Evolutionary conservation across 2,113 vertebrate genomes (phyloP), one percentile per base, ranked within the genome.

Genomic region (Lichenostomus cassidix): DNA sequence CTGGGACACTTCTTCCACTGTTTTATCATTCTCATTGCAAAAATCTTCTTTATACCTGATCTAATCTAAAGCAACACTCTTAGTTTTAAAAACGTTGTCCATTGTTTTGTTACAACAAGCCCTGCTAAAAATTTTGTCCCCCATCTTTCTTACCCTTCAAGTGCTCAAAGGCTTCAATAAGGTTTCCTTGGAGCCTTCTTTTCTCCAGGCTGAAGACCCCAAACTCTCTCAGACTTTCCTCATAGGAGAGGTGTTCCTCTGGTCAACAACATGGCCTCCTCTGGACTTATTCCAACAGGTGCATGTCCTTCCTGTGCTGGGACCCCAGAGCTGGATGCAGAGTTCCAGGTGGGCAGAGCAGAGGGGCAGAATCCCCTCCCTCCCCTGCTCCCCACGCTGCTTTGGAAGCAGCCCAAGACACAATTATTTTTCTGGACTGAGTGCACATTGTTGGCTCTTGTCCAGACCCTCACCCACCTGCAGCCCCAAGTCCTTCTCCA

Each of bases 371-470:
- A 62, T 69, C 20, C 56, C 7, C 10, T 25, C 12, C 25, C 24
- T 21, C 2, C 15, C 70, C 20, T 35, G 21, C 42, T 58, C 31
- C 4, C 25, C 50, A 5, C 0, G 0, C 17, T 25, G 58, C 25
- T 49, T 35, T 42, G 35, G 35, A 12, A 42, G 25, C 25, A 56
- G n/a, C 24, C 1, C 75, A 56, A 16, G n/a, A 21, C 21, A 29
- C 0, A 0, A 1, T 7, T 31, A 35, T 10, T 31, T 35, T 35
- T 37, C 35, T 49, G 31, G 55, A 12, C 24, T 47, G 21, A 35
- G 24, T 15, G 29, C n/a, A 4, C 7, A 9, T 42, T 16, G 15
- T 8, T 0, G 0, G 23, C 28, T 47, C 49, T 29, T 47, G 41
- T 47, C 10, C 49, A 63, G 39, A 47, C 20, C 21, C 39, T 63